Conservation (phyloP, 2,797 vertebrate species). For the Ctenochaetus hawaiiensis region DNA sequence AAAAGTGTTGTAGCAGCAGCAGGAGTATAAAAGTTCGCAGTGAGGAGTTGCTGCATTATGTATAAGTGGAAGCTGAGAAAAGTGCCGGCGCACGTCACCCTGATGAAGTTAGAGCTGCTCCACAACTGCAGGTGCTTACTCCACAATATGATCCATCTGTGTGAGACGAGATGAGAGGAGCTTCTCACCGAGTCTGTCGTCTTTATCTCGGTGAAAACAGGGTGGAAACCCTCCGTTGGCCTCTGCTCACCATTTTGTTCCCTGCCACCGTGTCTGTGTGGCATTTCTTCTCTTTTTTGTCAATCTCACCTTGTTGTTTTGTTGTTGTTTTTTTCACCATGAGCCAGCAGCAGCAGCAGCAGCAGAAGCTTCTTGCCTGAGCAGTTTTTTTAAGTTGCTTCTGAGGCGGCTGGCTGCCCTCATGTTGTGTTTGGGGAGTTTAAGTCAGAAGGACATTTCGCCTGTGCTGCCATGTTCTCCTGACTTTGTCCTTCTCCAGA, state of each 20-base stretch:
- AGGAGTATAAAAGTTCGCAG: conserved; percentile 14
- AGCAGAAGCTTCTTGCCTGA: conserved; percentile 32
- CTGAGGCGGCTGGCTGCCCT: conserved; percentile 41
- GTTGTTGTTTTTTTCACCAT: background rate
- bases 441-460: conserved; percentile 49
- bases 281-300: conserved; percentile 27
- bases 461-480: conserved; percentile 25
- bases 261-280: conserved; percentile 24
- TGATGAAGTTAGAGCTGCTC: conserved; percentile 43
- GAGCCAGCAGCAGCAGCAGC: conserved; percentile 16
- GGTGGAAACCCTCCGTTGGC: conserved; percentile 24
- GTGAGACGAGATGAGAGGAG: conserved; percentile 32
- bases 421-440: conserved; percentile 37
- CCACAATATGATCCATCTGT: conserved; percentile 44
- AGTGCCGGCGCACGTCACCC: conserved; percentile 11
- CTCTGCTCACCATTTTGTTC: conserved; percentile 43
- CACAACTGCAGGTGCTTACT: conserved; percentile 45
- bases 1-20: conserved; percentile 51
- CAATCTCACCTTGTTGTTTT: background rate
- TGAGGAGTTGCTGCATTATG: conserved; percentile 55
- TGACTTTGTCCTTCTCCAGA: conserved; percentile 16
- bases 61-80: conserved; percentile 24
- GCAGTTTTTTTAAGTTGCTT: conserved; percentile 60
- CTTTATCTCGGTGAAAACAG: conserved; percentile 24
- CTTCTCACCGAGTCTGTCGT: conserved; percentile 17